Conservation (phyloP, 2,888 invertebrate species). For the Blera fallax region DNA sequence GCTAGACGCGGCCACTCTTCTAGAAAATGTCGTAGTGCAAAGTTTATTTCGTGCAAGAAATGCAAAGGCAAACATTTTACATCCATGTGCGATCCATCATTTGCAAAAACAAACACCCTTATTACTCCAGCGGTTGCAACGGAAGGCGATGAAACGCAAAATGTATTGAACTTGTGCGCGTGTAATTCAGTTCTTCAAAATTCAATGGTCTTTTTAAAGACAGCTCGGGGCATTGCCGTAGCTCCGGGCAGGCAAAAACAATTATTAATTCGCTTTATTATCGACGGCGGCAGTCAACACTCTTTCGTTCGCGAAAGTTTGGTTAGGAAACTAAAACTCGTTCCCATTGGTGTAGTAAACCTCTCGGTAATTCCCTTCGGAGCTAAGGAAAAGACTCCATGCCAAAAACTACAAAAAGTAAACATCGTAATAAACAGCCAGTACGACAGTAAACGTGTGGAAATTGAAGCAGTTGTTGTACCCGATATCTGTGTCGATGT, state of each 20-base stretch:
- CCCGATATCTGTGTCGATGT: neutral
- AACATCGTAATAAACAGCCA: too few relatives aligned
- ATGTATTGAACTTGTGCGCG: too few relatives aligned
- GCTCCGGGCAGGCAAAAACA: neutral
- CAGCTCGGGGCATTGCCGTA: conserved; percentile 18
- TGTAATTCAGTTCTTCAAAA: neutral
- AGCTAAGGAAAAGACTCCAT: too few relatives aligned
- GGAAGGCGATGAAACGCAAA: neutral
- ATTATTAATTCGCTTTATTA: conserved; percentile 4
- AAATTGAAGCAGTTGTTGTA: neutral
- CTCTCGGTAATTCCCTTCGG: conserved; percentile 4
- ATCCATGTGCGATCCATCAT: conserved; percentile 9
- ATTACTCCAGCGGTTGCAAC: too few relatives aligned
- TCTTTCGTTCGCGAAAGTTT: neutral
- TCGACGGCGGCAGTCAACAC: conserved; percentile 10
- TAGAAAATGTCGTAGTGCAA: conserved; percentile 1
- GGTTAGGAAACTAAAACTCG: neutral
- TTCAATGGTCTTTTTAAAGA: neutral
- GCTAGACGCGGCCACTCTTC: neutral
- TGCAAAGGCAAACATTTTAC: conserved; percentile 12
- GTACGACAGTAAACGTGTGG: neutral
- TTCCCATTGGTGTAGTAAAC: neutral
- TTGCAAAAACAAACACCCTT: neutral
- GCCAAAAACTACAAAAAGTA: too few relatives aligned
- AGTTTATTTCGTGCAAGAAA: conserved; percentile 1